phyloP scores from a whole-genome alignment of 2,888 invertebrate genomes.

The Sinelater perroti region DNA sequence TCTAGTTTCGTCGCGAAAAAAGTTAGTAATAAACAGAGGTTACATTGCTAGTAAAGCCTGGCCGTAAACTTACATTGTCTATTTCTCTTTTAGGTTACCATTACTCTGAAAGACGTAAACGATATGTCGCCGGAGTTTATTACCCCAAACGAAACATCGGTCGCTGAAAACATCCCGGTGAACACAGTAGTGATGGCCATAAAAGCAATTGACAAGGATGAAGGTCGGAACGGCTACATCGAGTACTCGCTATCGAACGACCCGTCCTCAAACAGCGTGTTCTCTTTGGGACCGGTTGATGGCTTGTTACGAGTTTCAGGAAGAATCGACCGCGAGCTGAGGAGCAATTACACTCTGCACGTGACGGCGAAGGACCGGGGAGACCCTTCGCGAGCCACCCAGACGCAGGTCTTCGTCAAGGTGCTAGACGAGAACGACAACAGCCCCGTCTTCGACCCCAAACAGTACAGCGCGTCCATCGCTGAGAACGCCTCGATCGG shows the following conservation, averaged over 20 bases:
- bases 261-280: conserved; percentile 70
- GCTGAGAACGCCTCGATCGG: conserved; percentile 95
- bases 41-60: conserved; percentile 13
- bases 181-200: conserved; percentile 90
- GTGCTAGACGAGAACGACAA: conserved; percentile 91
- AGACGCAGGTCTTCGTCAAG: conserved; percentile 74
- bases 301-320: conserved; percentile 86
- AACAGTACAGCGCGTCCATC: conserved; percentile 88
- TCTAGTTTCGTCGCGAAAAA: conserved; percentile 10
- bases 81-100: conserved; percentile 69
- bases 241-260: conserved; percentile 83
- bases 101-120: conserved; percentile 89
- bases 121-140: conserved; percentile 90
- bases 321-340: conserved; percentile 84
- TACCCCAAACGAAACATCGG: conserved; percentile 78
- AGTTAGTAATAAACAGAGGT: conserved; percentile 12
- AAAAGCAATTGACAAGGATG: conserved; percentile 89
- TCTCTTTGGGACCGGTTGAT: conserved; percentile 86
- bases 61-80: conserved; percentile 33
- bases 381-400: conserved; percentile 78
- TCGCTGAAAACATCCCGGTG: conserved; percentile 84
- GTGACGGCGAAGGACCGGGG: conserved; percentile 90
- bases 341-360: conserved; percentile 76
- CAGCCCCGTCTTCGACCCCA: conserved; percentile 87
- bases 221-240: conserved; percentile 86